Evolutionary conservation across 2,797 vertebrate genomes (phyloP).

Genomic region (Sciaenops ocellatus): DNA sequence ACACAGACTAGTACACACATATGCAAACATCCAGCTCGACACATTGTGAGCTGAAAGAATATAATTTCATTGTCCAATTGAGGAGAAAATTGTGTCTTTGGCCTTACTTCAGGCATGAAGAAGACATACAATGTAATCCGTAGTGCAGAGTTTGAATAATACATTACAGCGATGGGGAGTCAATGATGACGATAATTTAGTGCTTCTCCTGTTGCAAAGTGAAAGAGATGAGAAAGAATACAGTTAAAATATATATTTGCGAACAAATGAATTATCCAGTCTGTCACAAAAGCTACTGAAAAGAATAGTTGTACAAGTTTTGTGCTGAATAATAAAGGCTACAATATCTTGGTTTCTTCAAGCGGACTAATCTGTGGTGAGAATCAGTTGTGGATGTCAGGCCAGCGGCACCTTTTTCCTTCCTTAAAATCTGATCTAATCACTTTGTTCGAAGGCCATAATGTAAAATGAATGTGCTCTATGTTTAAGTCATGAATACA

Average conservation of each 20-base stretch:
- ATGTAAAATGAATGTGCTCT: slow-evolving; percentile 36
- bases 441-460: slow-evolving; percentile 7
- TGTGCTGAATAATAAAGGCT: slow-evolving; percentile 13
- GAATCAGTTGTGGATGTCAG: background rate
- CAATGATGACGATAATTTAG: slow-evolving; percentile 66
- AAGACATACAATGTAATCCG: slow-evolving; percentile 72
- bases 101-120: slow-evolving; percentile 72
- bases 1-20: background rate
- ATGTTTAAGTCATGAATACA: slow-evolving; percentile 52
- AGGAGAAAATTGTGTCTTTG: slow-evolving; percentile 81
- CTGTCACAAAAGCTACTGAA: slow-evolving; percentile 4
- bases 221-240: slow-evolving; percentile 54
- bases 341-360: background rate
- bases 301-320: background rate
- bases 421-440: slow-evolving; percentile 14
- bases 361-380: slow-evolving; percentile 12
- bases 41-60: slow-evolving; percentile 66
- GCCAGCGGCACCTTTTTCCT: background rate
- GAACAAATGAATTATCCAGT: slow-evolving; percentile 22
- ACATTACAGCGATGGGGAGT: slow-evolving; percentile 56
- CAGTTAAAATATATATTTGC: slow-evolving; percentile 45
- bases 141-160: slow-evolving; percentile 69
- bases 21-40: slow-evolving; percentile 48
- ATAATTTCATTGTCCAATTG: slow-evolving; percentile 83
- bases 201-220: slow-evolving; percentile 62